These are phyloP conservation scores for Eulemur rufifrons DNA, from an alignment of 2,113 vertebrate genomes.

Conservation along the genomic window DNA sequence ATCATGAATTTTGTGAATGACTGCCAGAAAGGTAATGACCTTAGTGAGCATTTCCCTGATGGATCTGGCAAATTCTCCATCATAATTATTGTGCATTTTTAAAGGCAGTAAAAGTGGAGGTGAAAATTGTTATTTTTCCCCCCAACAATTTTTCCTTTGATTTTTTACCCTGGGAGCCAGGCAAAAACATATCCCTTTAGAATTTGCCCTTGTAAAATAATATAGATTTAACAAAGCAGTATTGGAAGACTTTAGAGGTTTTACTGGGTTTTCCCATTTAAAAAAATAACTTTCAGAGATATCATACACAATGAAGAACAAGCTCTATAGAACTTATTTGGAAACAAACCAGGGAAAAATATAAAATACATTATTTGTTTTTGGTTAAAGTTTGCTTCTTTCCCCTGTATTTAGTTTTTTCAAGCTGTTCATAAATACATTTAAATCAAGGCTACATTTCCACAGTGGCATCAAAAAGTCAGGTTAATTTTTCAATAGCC, in stretches of 20 bases:
- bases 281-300: conserved; percentile 38
- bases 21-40: not conserved
- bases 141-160: conserved; percentile 22
- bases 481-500: conserved; percentile 5
- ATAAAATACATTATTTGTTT: conserved; percentile 17
- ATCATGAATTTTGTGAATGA: not conserved
- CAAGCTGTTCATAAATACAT: conserved; percentile 1
- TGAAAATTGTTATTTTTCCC: not conserved
- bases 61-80: not conserved
- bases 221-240: not conserved
- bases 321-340: not conserved
- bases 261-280: conserved; percentile 18
- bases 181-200: not conserved
- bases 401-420: not conserved
- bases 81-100: not conserved
- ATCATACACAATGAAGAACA: not conserved
- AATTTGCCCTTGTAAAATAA: conserved; percentile 8
- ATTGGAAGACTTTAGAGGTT: conserved; percentile 17
- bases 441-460: conserved; percentile 49
- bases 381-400: conserved; percentile 36
- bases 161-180: not conserved
- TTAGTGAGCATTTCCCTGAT: not conserved
- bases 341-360: conserved; percentile 28
- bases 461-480: conserved; percentile 43
- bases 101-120: conserved; percentile 3